Conservation (phyloP, 1,140 invertebrate genomes). For the Aphelinus certus region DNA sequence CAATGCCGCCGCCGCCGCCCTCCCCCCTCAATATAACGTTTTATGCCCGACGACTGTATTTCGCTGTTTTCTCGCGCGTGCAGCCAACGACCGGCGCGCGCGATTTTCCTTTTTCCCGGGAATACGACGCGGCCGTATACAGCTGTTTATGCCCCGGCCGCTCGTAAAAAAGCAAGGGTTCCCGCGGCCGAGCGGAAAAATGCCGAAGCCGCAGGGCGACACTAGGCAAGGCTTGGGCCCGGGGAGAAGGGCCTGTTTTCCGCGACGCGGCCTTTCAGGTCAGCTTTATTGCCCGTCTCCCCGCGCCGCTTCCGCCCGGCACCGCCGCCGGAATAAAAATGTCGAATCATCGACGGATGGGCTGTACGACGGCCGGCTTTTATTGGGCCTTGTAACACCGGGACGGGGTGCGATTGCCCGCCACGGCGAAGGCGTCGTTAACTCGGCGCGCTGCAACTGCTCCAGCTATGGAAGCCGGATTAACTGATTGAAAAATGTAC, state of each 20-base stretch:
- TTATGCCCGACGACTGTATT: not conserved
- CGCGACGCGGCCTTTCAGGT: too few relatives aligned
- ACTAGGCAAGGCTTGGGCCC: slow-evolving; percentile 34
- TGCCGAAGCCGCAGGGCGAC: slow-evolving; percentile 20
- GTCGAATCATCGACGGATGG: too few relatives aligned
- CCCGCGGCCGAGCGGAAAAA: slow-evolving; percentile 21
- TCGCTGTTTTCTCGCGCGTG: not conserved
- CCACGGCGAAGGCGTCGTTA: too few relatives aligned
- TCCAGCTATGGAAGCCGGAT: too few relatives aligned
- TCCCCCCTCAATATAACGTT: not conserved
- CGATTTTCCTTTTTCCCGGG: not conserved
- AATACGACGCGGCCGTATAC: not conserved
- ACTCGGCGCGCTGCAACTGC: too few relatives aligned
- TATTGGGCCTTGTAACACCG: not conserved
- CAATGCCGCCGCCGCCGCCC: not conserved
- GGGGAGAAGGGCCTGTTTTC: not conserved
- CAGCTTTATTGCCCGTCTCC: too few relatives aligned
- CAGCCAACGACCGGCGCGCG: too few relatives aligned
- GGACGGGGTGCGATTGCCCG: too few relatives aligned
- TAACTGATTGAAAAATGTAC: too few relatives aligned
- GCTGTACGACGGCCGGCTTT: not conserved
- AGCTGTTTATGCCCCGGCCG: not conserved
- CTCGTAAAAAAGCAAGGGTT: slow-evolving; percentile 30
- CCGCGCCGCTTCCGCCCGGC: too few relatives aligned
- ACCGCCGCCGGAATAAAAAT: too few relatives aligned